Percentiles rank a stretch among this genome's conserved stretches.
These are phyloP conservation scores for Urechis unicinctus DNA, from an alignment of 2,888 invertebrate species.

Conservation along the genomic window DNA sequence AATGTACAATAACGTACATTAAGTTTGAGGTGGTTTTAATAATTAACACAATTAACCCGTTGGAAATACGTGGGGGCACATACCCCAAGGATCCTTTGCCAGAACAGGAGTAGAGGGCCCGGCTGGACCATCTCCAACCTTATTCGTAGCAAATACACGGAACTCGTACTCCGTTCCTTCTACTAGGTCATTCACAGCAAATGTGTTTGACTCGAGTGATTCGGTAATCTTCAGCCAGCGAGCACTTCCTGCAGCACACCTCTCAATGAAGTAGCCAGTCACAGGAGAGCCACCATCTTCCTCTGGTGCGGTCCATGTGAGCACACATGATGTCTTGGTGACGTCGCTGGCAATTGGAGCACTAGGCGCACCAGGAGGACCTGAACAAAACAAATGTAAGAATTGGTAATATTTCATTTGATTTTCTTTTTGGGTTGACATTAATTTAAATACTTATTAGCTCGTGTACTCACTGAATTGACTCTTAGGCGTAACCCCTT, in stretches of 20 bases:
- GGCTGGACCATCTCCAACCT: conserved; percentile 43
- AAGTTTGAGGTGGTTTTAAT: too few species aligned
- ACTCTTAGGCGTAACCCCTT: conserved; percentile 32
- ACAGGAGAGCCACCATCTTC: conserved; percentile 47
- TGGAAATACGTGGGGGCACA: too few species aligned
- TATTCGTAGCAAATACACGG: conserved; percentile 45
- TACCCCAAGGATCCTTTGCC: conserved; percentile 50
- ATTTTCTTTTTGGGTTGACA: neutral
- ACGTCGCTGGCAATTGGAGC: conserved; percentile 31
- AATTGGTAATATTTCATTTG: neutral
- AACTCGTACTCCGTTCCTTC: conserved; percentile 45
- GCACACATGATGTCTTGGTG: conserved; percentile 29
- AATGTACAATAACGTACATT: neutral
- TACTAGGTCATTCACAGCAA: conserved; percentile 31
- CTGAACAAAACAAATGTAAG: conserved; percentile 16
- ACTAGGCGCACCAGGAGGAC: conserved; percentile 41
- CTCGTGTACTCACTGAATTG: conserved; percentile 10
- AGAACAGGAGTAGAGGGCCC: conserved; percentile 19
- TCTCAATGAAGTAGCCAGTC: conserved; percentile 40
- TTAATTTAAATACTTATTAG: too few species aligned
- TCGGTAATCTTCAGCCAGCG: conserved; percentile 28
- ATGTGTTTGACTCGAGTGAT: conserved; percentile 10
- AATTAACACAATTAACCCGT: too few species aligned
- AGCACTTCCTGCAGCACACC: conserved; percentile 32
- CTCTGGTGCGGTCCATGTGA: conserved; percentile 51